Conservation (phyloP, 2,888 invertebrate species). For the Itoplectis maculator region DNA sequence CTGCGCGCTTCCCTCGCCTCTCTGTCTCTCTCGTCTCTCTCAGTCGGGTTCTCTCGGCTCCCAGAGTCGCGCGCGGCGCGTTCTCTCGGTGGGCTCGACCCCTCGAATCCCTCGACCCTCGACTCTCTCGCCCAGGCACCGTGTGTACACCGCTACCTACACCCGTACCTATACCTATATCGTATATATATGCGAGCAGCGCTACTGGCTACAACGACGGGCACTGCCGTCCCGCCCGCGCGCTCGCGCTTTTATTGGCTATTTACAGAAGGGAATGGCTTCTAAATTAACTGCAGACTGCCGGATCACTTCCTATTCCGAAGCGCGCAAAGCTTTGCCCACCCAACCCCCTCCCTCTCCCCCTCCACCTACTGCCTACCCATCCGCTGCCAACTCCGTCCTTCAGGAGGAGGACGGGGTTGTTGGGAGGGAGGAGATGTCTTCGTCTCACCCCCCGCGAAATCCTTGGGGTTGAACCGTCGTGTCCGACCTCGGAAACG, state of each 20-base stretch:
- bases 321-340: conserved; percentile 47
- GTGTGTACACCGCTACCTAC: conserved; percentile 3
- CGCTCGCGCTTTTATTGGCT: conserved; percentile 83
- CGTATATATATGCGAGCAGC: neutral
- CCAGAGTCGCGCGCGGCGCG: conserved; percentile 19
- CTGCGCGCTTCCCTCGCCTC: conserved; percentile 72
- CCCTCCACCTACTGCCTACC: too few relatives aligned
- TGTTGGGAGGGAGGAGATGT: too few relatives aligned
- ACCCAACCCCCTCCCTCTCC: conserved; percentile 1
- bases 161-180: too few relatives aligned
- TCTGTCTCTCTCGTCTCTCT: conserved; percentile 59
- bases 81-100: conserved; percentile 41
- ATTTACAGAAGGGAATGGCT: conserved; percentile 84
- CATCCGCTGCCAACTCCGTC: neutral
- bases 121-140: conserved; percentile 44
- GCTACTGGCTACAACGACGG: conserved; percentile 40
- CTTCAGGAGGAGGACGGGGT: neutral
- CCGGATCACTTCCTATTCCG: conserved; percentile 79
- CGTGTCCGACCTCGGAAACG: too few relatives aligned
- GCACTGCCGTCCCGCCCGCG: conserved; percentile 34
- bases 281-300: conserved; percentile 84
- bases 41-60: too few relatives aligned
- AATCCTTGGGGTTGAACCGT: too few relatives aligned
- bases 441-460: too few relatives aligned
- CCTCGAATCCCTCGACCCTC: conserved; percentile 71